Evolutionary conservation across 2,113 vertebrate genomes (phyloP), one percentile per base, ranked within the genome.

Genomic region (Pygoscelis adeliae): DNA sequence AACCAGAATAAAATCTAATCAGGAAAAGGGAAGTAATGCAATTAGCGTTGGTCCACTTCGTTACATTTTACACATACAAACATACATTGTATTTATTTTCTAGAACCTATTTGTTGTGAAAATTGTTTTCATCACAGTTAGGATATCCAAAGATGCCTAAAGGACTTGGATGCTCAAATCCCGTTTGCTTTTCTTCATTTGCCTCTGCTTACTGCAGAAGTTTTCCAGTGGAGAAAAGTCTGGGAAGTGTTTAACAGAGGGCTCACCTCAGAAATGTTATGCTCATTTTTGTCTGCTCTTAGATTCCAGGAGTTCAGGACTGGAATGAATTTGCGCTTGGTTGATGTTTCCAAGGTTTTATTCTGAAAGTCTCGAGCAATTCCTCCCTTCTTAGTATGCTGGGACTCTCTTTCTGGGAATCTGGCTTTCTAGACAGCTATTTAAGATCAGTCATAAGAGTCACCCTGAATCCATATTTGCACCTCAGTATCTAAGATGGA

Each of bases 201-300:
- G 67, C 53, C 84, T 95, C 76, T 97, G 63, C 59, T 87, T 82
- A 55, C 38, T 95, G 72, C 36, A 86, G 67, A 65, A 92, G 36
- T 91, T 95, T 85, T 84, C 36, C 89, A 44, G 25, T 71, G 70
- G 21, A 90, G 72, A 89, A 79, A 93, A 69, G 67, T 89, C 90
- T 96, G 50, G 36, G 70, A 94, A 92, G 73, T 47, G 27, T 94
- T 97, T 97, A 88, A 76, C 67, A 82, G 82, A 59, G 58, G 40
- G 88, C 62, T 71, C 77, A 89, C 90, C 76, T 87, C 84, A 96
- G 82, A 92, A 94, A 93, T 85, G 29, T 62, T 93, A 70, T 32
- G 66, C 47, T 96, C 40, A 78, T 72, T 95, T 76, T 81, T 83
- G 26, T 56, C 59, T 74, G 52, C 46, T 87, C 53, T 78, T 55